Evolutionary conservation across 2,888 invertebrate genomes (phyloP), one percentile per base, ranked within the genome.

Genomic region (Gymnocheta viridis): DNA sequence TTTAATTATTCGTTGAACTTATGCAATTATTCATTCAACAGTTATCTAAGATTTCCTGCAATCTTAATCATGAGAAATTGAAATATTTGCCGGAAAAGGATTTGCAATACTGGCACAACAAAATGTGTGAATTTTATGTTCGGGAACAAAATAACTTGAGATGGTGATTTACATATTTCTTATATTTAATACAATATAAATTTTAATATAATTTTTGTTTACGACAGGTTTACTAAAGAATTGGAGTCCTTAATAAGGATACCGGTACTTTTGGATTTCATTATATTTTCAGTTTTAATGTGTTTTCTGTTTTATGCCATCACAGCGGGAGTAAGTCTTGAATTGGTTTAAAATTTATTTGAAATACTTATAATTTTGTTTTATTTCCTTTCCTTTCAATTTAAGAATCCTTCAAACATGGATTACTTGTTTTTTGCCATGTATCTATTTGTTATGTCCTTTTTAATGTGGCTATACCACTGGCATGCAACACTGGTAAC

Each of bases 401-500:
- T 69, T 10, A 4, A 90, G 90, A 77, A 82, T 4, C 86, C 86
- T n/a, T 86, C 85, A 51, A 87, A 88, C 10, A 88, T 90, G 85
- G 91, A 91, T 62, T 89, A 87, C 47, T 72, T 87, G 0, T 89
- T 90, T 19, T 88, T 88, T 76, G 86, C 86, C 19, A 60, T 90
- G 10, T 90, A 89, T 73, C 51, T 89, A 4, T 88, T 87, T 79
- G 88, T 88, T 0, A 88, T 91, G 87, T 60, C 86, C 3, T 84
- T 82, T 1, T 88, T 90, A 12, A 70, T 89, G 35, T 90, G 89
- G 87, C 82, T 90, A 4, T 90, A 91, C 74, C 90, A 90, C 56
- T 91, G 90, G 90, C 90, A 90, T 86, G 91, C 90, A 2, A 90
- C 90, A 0, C 38, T 88, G 22, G 87, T 89, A 47, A 84, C 86